Evolutionary conservation across 2,113 vertebrate species (phyloP).

Genomic region (Pygoscelis antarcticus): DNA sequence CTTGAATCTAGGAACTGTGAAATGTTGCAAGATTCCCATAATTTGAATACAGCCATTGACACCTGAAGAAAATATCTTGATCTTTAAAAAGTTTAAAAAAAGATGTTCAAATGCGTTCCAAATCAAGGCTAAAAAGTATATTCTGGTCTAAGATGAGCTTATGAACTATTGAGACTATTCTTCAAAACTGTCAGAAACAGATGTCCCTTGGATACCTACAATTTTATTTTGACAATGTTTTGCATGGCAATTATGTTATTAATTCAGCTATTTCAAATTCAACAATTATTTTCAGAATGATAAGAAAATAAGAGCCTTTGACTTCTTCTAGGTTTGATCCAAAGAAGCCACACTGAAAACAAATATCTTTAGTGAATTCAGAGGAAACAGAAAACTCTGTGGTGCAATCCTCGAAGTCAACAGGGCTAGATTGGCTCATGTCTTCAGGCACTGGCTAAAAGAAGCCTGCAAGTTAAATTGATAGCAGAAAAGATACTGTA

Average conservation of each 20-base stretch:
- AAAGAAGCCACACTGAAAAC: neutral
- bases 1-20: neutral
- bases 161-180: neutral
- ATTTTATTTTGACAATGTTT: neutral
- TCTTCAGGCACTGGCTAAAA: slow-evolving; percentile 33
- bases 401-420: slow-evolving; percentile 5
- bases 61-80: neutral
- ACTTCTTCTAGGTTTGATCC: neutral
- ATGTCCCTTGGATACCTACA: neutral
- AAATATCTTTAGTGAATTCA: slow-evolving; percentile 9
- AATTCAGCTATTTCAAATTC: neutral
- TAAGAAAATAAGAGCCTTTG: neutral
- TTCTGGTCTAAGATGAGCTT: neutral
- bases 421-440: neutral
- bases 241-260: neutral
- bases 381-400: slow-evolving; percentile 34
- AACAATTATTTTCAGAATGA: neutral
- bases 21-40: neutral
- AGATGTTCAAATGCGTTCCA: neutral
- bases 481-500: neutral
- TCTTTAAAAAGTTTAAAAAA: neutral
- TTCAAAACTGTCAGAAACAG: neutral
- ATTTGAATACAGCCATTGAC: neutral
- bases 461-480: neutral
- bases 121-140: neutral